Evolutionary conservation across 2,888 invertebrate genomes (phyloP), one percentile per base, ranked within the genome.

Genomic region (Subacronicta megacephala): DNA sequence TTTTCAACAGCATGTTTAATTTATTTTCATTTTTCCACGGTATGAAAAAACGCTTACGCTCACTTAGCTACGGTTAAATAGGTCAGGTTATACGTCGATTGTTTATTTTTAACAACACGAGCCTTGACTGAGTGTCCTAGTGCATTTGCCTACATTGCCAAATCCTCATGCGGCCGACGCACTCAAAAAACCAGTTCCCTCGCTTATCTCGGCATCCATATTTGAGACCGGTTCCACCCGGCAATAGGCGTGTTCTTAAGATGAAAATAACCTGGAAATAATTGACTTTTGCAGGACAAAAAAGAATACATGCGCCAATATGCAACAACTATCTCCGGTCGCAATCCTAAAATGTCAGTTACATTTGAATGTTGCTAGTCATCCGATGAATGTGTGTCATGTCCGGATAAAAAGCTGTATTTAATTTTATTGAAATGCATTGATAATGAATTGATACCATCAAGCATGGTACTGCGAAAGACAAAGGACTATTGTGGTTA

Each of bases 131-230:
- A 62, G 46, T 56, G 63, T 70, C 54, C 63, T 62, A 74, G 77
- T 80, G 82, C 82, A 83, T 82, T 83, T 84, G 80, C 81, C 75
- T 82, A 82, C 77, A 78, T 83, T 86, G 83, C 83, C 84, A 85
- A 87, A 87, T 77, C 74, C 71, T 62, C 70, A 68, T 50, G 65
- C 78, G 83, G 78, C 63, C 81, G 80, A 72, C 76, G 82, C 82
- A 77, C 83, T 77, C 74, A 50, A 67, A 75, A 80, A 90, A 90
- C 91, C 83, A 68, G 90, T 90, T 90, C 66, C 69, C 68, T 74
- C 62, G 70, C 72, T 82, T 83, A 85, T 86, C 82, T 80, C 73
- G 68, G 73, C 79, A 82, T 85, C 81, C 63, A 63, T 73, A 73
- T 76, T 69, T 62, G 53, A 78, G 80, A 90, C 90, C 87, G 85